These are phyloP conservation scores for Scylla paramamosain DNA, from an alignment of 1,140 invertebrate genomes.

Conservation along the genomic window DNA sequence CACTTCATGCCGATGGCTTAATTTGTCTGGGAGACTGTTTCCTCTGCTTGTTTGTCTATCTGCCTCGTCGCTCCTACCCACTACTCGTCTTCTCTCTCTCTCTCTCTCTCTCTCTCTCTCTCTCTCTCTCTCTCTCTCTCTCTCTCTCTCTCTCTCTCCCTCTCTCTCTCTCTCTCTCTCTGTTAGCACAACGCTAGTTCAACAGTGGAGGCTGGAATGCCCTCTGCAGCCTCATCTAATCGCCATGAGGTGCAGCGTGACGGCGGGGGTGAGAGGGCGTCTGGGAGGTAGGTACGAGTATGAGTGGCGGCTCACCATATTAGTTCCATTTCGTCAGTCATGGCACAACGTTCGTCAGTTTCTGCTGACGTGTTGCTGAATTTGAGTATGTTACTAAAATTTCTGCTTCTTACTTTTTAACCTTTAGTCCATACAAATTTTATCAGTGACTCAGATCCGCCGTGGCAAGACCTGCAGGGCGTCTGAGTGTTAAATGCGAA, in stretches of 20 bases:
- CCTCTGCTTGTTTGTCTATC: not conserved
- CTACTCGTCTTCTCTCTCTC: not conserved
- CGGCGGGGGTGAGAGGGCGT: not conserved
- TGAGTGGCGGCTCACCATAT: not conserved
- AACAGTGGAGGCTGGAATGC: too few relatives aligned
- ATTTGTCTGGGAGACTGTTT: not conserved
- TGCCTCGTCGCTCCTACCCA: not conserved
- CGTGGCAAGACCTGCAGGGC: too few relatives aligned
- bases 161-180: not conserved
- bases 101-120: slow-evolving; percentile 13
- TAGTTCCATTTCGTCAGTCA: too few relatives aligned
- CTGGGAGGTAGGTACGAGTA: not conserved
- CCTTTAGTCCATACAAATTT: too few relatives aligned
- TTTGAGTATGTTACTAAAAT: too few relatives aligned
- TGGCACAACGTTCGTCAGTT: too few relatives aligned
- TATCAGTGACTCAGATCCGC: too few relatives aligned
- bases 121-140: not conserved
- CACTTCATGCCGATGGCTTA: not conserved
- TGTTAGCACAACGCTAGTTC: too few relatives aligned
- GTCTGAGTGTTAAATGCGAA: too few relatives aligned
- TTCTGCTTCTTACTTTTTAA: too few relatives aligned
- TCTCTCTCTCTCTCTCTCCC: slow-evolving; percentile 36
- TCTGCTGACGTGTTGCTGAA: too few relatives aligned
- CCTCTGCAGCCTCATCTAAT: not conserved
- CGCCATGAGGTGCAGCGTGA: not conserved